Conservation (phyloP, 2,797 vertebrate genomes). For the Harpagifer antarcticus region DNA sequence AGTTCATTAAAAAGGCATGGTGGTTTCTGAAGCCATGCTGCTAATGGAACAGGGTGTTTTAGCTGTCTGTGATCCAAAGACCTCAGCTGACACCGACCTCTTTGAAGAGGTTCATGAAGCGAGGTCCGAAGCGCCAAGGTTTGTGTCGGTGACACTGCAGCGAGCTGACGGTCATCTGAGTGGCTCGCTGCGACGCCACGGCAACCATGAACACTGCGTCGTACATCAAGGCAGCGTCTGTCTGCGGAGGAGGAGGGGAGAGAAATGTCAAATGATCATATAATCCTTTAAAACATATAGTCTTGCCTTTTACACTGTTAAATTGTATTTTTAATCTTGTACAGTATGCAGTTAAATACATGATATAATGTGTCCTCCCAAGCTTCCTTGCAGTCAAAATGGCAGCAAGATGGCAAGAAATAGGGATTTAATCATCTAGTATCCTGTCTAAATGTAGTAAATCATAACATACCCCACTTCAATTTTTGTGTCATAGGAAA, state of each 20-base stretch:
- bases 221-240: constrained; percentile 96
- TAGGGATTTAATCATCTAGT: too few species aligned
- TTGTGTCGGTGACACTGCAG: constrained; percentile 98
- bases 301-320: too few species aligned
- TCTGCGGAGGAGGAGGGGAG: constrained; percentile 79
- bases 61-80: background rate
- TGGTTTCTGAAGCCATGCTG: background rate
- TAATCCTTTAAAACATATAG: too few species aligned
- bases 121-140: constrained; percentile 95
- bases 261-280: too few species aligned
- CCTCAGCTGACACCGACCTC: constrained; percentile 84
- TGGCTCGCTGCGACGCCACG: constrained; percentile 91
- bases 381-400: too few species aligned
- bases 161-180: constrained; percentile 97
- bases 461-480: too few species aligned
- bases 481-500: too few species aligned
- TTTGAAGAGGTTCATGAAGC: constrained; percentile 97
- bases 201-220: constrained; percentile 96
- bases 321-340: too few species aligned
- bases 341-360: too few species aligned
- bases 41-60: constrained; percentile 10
- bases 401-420: too few species aligned
- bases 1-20: constrained; percentile 24
- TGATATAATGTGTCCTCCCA: too few species aligned
- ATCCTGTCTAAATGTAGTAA: too few species aligned